Percentiles rank a stretch among this genome's conserved stretches.
Conservation (phyloP, 2,888 invertebrate species). For the Aporophyla nigra region DNA sequence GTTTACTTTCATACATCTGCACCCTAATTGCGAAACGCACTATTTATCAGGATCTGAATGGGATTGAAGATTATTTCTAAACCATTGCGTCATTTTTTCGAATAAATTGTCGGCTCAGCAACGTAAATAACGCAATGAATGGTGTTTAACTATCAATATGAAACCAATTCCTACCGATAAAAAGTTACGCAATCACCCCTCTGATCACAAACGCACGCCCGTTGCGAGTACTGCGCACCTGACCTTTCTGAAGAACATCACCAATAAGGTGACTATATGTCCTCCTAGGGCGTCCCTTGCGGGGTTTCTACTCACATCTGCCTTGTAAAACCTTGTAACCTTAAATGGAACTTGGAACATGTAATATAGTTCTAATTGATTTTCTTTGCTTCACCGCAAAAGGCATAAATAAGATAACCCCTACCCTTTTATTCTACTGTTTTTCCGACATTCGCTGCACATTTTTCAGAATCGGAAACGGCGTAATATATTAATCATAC, state of each 20-base stretch:
- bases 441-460: constrained; percentile 17
- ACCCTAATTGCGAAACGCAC: no score
- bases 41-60: no score
- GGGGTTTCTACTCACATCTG: neutral
- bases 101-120: no score
- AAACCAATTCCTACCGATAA: no score
- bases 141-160: no score
- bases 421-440: neutral
- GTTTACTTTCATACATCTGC: neutral
- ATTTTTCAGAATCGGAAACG: constrained; percentile 31
- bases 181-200: no score
- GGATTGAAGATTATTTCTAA: no score
- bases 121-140: no score
- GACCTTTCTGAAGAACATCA: neutral
- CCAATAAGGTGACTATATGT: neutral
- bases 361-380: constrained; percentile 1
- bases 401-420: neutral
- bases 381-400: neutral
- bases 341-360: neutral
- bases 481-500: constrained; percentile 46
- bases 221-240: neutral
- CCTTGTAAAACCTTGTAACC: neutral
- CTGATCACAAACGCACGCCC: neutral
- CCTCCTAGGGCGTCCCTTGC: neutral
- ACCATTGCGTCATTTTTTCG: no score